phyloP scores from a whole-genome alignment of 1,140 invertebrate genomes.

The Euura lappo region DNA sequence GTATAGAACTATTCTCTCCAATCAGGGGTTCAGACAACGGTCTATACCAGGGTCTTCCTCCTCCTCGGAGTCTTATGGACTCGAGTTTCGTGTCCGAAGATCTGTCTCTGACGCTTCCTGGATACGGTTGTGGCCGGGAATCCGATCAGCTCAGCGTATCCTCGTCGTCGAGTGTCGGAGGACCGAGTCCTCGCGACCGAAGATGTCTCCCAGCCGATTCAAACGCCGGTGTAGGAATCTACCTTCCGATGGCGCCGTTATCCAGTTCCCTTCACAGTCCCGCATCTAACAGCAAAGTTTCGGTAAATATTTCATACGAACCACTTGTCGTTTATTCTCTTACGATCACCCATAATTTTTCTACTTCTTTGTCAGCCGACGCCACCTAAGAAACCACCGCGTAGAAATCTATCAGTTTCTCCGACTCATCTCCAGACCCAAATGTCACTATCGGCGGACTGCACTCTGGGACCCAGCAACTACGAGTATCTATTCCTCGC shows the following conservation, averaged over 20 bases:
- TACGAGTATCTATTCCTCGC: constrained; percentile 71
- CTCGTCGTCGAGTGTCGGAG: constrained; percentile 61
- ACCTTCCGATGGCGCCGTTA: constrained; percentile 63
- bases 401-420: constrained; percentile 83
- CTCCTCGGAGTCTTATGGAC: constrained; percentile 62
- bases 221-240: constrained; percentile 51
- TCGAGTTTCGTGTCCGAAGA: constrained; percentile 64
- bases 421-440: constrained; percentile 71
- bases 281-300: constrained; percentile 60
- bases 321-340: constrained; percentile 14
- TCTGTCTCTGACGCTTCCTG: constrained; percentile 55
- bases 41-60: constrained; percentile 63
- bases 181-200: constrained; percentile 58
- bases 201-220: constrained; percentile 55
- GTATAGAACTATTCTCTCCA: not conserved
- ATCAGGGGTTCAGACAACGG: constrained; percentile 64
- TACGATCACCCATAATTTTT: not conserved
- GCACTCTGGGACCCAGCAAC: constrained; percentile 57
- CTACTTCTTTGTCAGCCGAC: constrained; percentile 67
- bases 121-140: constrained; percentile 51
- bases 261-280: constrained; percentile 55
- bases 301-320: constrained; percentile 49
- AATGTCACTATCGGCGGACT: constrained; percentile 65
- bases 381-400: constrained; percentile 86
- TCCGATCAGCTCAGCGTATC: constrained; percentile 64